Evolutionary conservation across 2,797 vertebrate genomes (phyloP).

Genomic region (Vespertilio murinus): DNA sequence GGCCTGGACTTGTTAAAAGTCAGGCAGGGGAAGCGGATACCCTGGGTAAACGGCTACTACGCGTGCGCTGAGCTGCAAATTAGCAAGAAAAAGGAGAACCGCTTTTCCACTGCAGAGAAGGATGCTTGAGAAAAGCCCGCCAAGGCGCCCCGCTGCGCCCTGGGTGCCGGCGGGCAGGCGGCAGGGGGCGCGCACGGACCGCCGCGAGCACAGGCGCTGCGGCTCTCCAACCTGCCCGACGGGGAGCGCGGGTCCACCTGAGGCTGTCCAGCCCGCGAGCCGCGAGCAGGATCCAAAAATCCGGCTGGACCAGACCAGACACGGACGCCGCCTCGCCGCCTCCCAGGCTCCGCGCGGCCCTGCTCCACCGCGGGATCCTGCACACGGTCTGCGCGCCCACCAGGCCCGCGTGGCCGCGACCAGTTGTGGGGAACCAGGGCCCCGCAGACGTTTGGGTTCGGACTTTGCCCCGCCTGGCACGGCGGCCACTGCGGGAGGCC

Average conservation of each 20-base stretch:
- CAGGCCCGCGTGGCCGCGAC: fast-evolving
- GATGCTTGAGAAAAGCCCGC: fast-evolving
- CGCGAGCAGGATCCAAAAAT: no score
- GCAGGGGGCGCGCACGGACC: constrained; percentile 59
- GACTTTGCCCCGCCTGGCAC: not conserved
- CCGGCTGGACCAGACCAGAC: not conserved
- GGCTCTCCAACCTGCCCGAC: no score
- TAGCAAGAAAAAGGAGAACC: not conserved
- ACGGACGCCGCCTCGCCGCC: not conserved
- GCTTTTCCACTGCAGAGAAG: fast-evolving
- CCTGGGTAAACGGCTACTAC: fast-evolving
- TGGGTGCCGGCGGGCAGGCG: not conserved
- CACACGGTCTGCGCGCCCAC: not conserved
- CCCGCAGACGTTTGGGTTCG: not conserved
- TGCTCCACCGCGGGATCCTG: not conserved
- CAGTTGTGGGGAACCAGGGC: not conserved
- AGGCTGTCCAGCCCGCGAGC: not conserved
- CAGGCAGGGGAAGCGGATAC: not conserved
- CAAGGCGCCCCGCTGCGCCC: fast-evolving
- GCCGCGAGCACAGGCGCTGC: no score
- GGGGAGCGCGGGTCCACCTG: fast-evolving
- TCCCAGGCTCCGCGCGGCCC: fast-evolving
- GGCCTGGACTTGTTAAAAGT: not conserved
- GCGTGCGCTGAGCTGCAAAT: fast-evolving
- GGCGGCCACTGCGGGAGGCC: not conserved